Evolutionary conservation across 2,113 vertebrate species (phyloP).

Genomic region (Danio rerio): DNA sequence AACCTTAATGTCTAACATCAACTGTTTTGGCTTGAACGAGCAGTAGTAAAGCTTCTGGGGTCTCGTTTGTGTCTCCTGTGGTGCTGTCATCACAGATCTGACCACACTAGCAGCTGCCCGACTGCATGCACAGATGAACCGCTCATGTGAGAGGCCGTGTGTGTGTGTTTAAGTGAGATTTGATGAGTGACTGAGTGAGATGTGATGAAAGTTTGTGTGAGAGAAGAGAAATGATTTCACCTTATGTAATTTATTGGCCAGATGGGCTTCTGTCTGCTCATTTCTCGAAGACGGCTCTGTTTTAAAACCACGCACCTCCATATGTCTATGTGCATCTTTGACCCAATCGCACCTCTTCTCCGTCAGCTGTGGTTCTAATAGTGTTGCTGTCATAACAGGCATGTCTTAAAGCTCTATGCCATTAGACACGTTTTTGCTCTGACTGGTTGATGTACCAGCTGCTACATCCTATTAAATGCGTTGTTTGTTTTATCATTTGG

Average conservation of each 20-base stretch:
- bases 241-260: background rate
- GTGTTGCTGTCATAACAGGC: constrained; percentile 1
- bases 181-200: background rate
- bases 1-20: too few relatives aligned
- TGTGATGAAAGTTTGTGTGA: background rate
- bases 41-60: background rate
- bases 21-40: background rate
- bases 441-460: constrained; percentile 46
- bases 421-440: constrained; percentile 6
- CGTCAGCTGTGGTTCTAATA: constrained; percentile 20
- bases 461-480: constrained; percentile 40
- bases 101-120: constrained; percentile 16
- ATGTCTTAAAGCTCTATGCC: constrained; percentile 19
- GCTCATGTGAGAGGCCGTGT: background rate
- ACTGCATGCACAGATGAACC: constrained; percentile 8
- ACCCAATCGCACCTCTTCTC: constrained; percentile 15
- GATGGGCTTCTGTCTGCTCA: constrained; percentile 10
- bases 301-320: background rate
- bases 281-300: background rate
- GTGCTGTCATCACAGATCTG: constrained; percentile 1
- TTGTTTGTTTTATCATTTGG: constrained; percentile 44
- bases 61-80: constrained; percentile 1
- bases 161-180: constrained; percentile 5
- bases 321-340: constrained; percentile 10
- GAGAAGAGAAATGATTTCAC: background rate